Base-by-base conservation (phyloP, 2,888 invertebrate species). In the Ophioninae sp. region DNA sequence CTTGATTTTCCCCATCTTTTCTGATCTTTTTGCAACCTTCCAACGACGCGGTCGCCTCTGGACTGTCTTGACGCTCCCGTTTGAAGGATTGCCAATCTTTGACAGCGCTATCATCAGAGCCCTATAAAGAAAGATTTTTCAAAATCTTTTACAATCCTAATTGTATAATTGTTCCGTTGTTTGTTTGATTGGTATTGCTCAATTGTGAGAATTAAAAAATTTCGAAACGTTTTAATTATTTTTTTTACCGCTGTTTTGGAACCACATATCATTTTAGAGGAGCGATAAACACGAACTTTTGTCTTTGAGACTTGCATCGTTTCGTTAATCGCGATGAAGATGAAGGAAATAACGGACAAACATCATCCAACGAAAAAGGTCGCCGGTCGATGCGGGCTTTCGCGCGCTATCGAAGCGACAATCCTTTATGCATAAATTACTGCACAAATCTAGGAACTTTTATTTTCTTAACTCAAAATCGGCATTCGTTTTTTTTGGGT, bases 221-320 rank as follows among this genome's bases (percentile, higher is more conserved):
- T 50, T 50, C 50, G 2, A 5, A 10, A 17, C 13, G 50, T 50
- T 13, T n/a, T n/a, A n/a, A n/a, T n/a, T 44, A 30, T 30, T 8
- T 41, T 8, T 8, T 41, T 41, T 7, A 41, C 6, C 17, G 17
- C 2, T 13, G 0, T 17, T 50, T 13, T 10, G 8, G 13, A 13
- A 44, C 44, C 13, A 13, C 0, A 39, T 44, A 50, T 17, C 13
- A 37, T 23, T 8, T 37, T 0, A 77, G 30, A 64, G 7, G 30
- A 39, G n/a, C 5, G 13, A 39, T 41, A n/a, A 20, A 67, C 73
- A 73, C 30, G 50, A 61, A 80, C 80, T 75, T 80, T 69, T 41
- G 17, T 20, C 62, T 39, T 64, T 23, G 75, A 64, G 23, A 37
- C 13, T 21, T 44, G 64, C 56, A 41, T 8, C 37, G 57, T 37